A percentile compares a stretch with the other conserved stretches of the same genome.
Conservation (phyloP, 1,140 invertebrate genomes). For the Lepidotrigona ventralis region DNA sequence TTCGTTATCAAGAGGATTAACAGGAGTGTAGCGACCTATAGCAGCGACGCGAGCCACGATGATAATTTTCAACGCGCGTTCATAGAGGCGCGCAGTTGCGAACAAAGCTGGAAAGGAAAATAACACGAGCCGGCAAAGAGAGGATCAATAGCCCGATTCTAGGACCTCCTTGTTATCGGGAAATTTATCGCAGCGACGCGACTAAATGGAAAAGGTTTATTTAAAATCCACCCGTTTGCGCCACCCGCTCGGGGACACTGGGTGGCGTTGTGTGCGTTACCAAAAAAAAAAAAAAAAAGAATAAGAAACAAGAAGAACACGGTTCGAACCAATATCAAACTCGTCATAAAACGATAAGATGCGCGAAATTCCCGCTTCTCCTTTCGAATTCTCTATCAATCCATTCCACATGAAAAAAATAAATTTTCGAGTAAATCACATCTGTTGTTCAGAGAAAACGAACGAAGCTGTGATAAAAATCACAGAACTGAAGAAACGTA, state of each 20-base stretch:
- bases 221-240: background rate
- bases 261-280: background rate
- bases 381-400: no score
- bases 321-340: no score
- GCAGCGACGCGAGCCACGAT: background rate
- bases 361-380: no score
- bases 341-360: no score
- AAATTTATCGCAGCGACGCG: slow-evolving; percentile 34
- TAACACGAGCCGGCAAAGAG: background rate
- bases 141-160: slow-evolving; percentile 26
- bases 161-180: slow-evolving; percentile 18
- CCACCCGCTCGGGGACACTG: background rate
- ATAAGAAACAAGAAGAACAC: background rate
- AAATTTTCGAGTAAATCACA: no score
- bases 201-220: slow-evolving; percentile 9
- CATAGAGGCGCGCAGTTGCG: background rate
- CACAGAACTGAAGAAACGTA: no score
- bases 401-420: no score
- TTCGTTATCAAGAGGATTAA: background rate
- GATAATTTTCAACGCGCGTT: background rate
- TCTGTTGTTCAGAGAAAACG: no score
- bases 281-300: background rate
- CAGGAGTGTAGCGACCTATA: background rate
- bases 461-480: no score
- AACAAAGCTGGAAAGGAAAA: background rate